Conservation (phyloP, 2,888 invertebrate species). For the Acanthosepion pharaonis region DNA sequence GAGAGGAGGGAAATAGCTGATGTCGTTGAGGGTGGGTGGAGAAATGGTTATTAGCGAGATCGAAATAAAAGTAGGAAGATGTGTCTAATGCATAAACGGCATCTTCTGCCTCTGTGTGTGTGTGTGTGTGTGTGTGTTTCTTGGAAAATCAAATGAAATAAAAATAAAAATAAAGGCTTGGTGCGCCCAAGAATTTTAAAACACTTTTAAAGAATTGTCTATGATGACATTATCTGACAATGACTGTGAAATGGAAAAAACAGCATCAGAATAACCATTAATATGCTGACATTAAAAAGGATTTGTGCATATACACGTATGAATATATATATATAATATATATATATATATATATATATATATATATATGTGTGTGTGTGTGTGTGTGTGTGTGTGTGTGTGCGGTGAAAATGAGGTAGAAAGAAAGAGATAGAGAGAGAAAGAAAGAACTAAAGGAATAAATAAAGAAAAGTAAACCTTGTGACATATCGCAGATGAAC, state of each 20-base stretch:
- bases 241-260: neutral
- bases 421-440: no score
- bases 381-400: no score
- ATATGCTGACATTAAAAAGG: no score
- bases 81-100: neutral
- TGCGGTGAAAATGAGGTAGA: no score
- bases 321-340: neutral
- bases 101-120: neutral
- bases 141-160: neutral
- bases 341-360: neutral
- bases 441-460: neutral
- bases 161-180: neutral
- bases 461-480: neutral
- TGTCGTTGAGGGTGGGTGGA: neutral
- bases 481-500: neutral
- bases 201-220: neutral
- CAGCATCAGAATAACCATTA: no score
- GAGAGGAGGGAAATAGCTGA: neutral
- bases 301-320: no score
- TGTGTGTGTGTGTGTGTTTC: neutral
- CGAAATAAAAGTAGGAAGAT: neutral
- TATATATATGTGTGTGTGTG: no score
- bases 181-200: neutral
- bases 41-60: neutral
- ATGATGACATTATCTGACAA: neutral